Evolutionary conservation across 2,888 invertebrate genomes (phyloP), one percentile per base, ranked within the genome.

Genomic region (Galeruca laticollis): DNA sequence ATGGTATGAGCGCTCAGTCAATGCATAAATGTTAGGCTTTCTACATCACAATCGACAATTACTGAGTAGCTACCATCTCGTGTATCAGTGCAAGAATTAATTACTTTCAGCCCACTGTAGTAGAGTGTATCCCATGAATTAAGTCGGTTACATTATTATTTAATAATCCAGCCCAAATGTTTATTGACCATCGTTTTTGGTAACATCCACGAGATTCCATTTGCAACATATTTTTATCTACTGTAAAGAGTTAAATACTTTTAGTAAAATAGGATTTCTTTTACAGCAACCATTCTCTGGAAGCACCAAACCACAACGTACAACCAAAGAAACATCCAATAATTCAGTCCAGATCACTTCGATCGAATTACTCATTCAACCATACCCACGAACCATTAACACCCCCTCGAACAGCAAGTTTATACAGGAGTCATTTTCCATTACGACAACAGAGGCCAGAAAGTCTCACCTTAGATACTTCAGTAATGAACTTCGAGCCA

Each of bases 401-500:
- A 0, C 81, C 83, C 1, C 81, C 82, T 68, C 79, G 82, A 54
- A 73, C 82, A 15, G 78, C 82, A 11, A 84, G 83, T 71, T 75
- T 83, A 43, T 84, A 83, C 78, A 74, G 78, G 66, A 65, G 79
- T 69, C 76, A 75, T 61, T 76, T 70, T 62, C 79, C 66, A 69
- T 74, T 60, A 0, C 81, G 87, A 10, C 54, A 62, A 49, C 70
- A 80, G 37, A 84, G 88, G 40, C 88, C 87, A 0, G 88, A 88
- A 80, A 89, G 89, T 0, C 84, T 88, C 4, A 88, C 87, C 71
- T 86, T 90, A 18, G 85, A 85, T 68, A 87, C 88, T 43, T 85
- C 87, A 47, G 88, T 89, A 59, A 70, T 85, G 31, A 90, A 89
- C 77, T 89, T 88, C 77, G 86, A 86, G 69, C 84, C 85, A 1